phyloP scores from a whole-genome alignment of 2,888 invertebrate genomes.

The Adineta ricciae region DNA sequence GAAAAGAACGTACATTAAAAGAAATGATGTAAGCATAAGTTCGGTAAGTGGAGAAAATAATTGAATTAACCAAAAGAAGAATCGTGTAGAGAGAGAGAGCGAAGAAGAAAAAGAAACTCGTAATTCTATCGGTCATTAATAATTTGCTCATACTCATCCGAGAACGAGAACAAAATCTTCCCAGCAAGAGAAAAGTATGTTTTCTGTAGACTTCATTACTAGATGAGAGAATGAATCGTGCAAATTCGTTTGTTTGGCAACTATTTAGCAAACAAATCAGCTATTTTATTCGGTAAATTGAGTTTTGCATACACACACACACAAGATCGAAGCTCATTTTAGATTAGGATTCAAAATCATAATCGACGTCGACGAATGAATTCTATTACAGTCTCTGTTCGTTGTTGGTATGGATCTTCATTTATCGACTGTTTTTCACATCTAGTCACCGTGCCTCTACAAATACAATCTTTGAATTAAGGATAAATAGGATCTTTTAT shows the following conservation, averaged over 20 bases:
- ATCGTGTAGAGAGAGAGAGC: too few species aligned
- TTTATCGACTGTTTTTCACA: neutral
- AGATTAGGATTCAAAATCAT: neutral
- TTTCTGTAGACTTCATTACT: too few species aligned
- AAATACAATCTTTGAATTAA: neutral
- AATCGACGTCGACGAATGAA: neutral
- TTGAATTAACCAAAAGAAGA: neutral
- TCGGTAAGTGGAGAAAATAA: neutral
- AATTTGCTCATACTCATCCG: neutral
- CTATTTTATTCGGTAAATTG: neutral
- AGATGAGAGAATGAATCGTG: too few species aligned
- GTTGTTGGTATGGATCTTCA: neutral
- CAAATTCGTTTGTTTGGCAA: too few species aligned
- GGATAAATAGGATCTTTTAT: neutral
- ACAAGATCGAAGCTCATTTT: neutral
- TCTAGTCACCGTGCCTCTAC: neutral
- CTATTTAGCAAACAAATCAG: too few species aligned
- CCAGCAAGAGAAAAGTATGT: too few species aligned
- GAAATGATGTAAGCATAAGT: neutral
- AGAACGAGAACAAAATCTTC: neutral
- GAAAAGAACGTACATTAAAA: neutral
- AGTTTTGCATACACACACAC: neutral
- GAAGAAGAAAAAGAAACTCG: neutral
- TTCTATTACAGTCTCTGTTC: neutral
- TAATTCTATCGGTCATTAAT: neutral